Evolutionary conservation across 2,797 vertebrate species (phyloP), one percentile per base, ranked within the genome.

Genomic region (Myioborus melanocephalus): DNA sequence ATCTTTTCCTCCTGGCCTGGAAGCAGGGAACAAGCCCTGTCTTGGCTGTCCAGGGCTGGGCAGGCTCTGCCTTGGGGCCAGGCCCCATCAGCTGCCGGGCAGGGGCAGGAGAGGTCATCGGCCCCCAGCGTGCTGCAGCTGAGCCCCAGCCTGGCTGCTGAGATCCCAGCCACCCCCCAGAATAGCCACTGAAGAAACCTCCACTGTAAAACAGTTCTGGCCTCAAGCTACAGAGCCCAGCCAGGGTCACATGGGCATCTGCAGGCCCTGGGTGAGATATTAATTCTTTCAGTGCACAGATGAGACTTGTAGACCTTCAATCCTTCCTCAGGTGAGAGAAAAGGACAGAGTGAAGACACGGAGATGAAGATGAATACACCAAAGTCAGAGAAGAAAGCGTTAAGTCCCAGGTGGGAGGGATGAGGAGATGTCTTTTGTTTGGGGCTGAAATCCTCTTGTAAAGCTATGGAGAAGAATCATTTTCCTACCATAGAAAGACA

Each of bases 171-270:
- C 18, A 6, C 5, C 6, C 18, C 32, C 12, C 18, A 10, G 27
- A 0, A 2, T 0, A 30, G 57, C 18, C 6, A 2, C 37, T 7
- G 6, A 30, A 60, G 35, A 30, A 30, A 60, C 13, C 59, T 41
- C 27, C 37, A 14, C 1, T 10, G 27, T 60, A 14, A 60, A 60
- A 60, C 37, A 41, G 27, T 10, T 60, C 18, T 2, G 6, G 26
- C 12, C 26, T 14, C 26, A 7, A 60, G 35, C 57, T 9, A 39
- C 57, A 2, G 1, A 28, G 56, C 35, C 57, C 12, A 2, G 35
- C 35, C 8, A 4, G 15, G 23, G 35, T 14, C 18, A 28, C 18
- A 60, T 4, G 57, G 7, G 26, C 35, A 28, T 28, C 37, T 21
- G 26, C 57, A 60, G 57, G 35, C 18, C 57, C 26, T 1, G 1